Evolutionary conservation across 2,888 invertebrate species (phyloP), one percentile per base, ranked within the genome.

Genomic region (Leucania comma): DNA sequence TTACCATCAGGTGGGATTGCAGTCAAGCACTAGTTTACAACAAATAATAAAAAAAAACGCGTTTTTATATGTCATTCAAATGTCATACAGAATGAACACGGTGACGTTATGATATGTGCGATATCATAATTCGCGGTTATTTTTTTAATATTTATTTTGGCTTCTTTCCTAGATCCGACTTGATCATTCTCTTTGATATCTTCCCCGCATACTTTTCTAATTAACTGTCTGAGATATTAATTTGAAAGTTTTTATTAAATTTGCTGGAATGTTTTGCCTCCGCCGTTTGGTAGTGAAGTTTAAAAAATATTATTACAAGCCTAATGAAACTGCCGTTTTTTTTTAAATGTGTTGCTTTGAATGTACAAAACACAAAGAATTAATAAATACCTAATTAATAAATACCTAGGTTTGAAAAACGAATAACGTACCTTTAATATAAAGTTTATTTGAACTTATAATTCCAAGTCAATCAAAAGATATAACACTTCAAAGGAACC

Each of bases 131-230:
- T 1, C 14, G 1, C 22, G 42, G 3, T 35, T 46, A 14, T 6
- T 48, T 48, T 48, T n/a, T 2, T n/a, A 66, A 51, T 60, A 66
- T 79, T 66, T 60, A 46, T 42, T n/a, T 74, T 78, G 80, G 78
- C 80, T 69, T 48, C 29, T n/a, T 6, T 63, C 60, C 59, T 62
- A 68, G 59, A 66, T 73, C 46, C 12, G 26, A 12, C 20, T 8
- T 26, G 62, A 66, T 68, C 50, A 5, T 51, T 56, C 35, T 62
- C 63, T 79, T 79, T 73, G 66, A 78, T 29, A 60, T 59, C 2
- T 17, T 38, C 46, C 56, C 59, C 62, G 68, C 54, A 42, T 68
- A 32, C 32, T 76, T 76, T 53, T 42, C 22, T 71, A 77, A 75
- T 75, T 70, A 65, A 32, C 46, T 14, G 35, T 46, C 42, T 32